Percentiles rank a stretch among this genome's conserved stretches.
Evolutionary conservation across 2,797 vertebrate genomes (phyloP).

Genomic region (Distichodus sexfasciatus): DNA sequence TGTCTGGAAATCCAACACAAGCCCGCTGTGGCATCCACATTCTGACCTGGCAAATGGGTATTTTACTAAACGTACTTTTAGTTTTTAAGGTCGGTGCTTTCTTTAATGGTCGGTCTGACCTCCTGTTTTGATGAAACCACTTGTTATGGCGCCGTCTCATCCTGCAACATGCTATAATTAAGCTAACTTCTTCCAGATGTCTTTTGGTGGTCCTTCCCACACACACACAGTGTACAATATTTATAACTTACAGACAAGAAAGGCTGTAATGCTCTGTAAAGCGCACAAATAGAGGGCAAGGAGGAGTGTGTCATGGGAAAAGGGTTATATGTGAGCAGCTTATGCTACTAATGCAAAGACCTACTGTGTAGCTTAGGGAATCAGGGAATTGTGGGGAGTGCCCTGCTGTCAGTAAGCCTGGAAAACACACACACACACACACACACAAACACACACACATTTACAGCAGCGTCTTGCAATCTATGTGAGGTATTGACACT

Average conservation of each 20-base stretch:
- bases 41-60: neutral
- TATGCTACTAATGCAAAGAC: neutral
- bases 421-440: neutral
- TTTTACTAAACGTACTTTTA: neutral
- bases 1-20: no score
- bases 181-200: conserved; percentile 15
- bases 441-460: neutral
- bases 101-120: neutral
- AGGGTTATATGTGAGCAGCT: neutral
- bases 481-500: no score
- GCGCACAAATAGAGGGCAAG: neutral
- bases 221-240: neutral
- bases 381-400: neutral
- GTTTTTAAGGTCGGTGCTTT: neutral
- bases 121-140: neutral
- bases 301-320: neutral
- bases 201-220: neutral
- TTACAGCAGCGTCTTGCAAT: no score
- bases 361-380: neutral
- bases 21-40: no score
- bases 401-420: no score
- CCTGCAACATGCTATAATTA: conserved; percentile 12
- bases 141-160: conserved; percentile 6
- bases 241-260: neutral
- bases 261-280: neutral